A percentile compares a stretch with the other conserved stretches of the same genome.
phyloP scores from a whole-genome alignment of 2,888 invertebrate genomes.

The Caenorhabditis auriculariae region DNA sequence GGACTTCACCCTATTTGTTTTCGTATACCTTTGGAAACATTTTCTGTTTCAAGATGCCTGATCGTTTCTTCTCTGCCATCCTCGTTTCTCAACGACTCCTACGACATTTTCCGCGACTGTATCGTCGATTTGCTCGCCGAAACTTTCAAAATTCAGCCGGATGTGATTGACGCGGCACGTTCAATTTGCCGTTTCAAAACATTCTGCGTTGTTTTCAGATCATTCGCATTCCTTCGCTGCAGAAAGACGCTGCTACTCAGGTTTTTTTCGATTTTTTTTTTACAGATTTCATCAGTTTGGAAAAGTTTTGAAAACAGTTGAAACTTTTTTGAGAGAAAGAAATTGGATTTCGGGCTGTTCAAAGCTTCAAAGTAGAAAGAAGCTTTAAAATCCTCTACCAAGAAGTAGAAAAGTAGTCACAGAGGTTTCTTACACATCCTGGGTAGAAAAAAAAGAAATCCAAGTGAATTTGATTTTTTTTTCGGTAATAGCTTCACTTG shows the following conservation, averaged over 20 bases:
- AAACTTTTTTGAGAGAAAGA: too few species aligned
- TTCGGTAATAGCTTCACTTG: too few species aligned
- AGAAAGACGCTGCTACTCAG: conserved; percentile 14
- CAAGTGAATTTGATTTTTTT: too few species aligned
- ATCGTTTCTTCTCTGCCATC: conserved; percentile 26
- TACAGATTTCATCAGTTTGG: neutral
- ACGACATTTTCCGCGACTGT: conserved; percentile 34
- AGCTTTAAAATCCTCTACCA: too few species aligned
- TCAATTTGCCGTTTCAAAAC: conserved; percentile 1
- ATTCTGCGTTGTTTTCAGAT: conserved; percentile 13
- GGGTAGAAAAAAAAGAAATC: too few species aligned
- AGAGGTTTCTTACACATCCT: too few species aligned
- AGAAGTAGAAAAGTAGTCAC: too few species aligned
- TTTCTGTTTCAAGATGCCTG: conserved; percentile 15
- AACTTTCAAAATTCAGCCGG: conserved; percentile 23
- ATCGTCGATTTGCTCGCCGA: conserved; percentile 30
- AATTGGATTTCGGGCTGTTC: too few species aligned
- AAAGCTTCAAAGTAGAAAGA: too few species aligned
- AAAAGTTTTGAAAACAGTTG: neutral
- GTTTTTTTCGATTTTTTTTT: conserved; percentile 4
- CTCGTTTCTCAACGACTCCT: conserved; percentile 25
- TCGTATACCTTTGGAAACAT: too few species aligned
- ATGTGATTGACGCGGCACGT: conserved; percentile 14
- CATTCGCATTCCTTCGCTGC: conserved; percentile 24
- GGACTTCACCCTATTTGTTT: too few species aligned